Conservation (phyloP, 2,797 vertebrate genomes). For the Cryptoprocta ferox region DNA sequence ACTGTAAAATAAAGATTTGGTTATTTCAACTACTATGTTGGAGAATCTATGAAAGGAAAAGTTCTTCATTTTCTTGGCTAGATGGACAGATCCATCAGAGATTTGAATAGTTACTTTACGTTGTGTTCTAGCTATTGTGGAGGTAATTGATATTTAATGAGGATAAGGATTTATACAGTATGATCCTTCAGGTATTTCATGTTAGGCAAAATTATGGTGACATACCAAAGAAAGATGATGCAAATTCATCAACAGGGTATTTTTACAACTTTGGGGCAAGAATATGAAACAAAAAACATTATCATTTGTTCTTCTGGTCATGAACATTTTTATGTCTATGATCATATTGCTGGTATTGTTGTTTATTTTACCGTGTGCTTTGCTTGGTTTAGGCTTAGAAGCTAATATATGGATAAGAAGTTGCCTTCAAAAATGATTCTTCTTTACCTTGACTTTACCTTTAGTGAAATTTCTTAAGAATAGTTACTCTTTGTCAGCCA, state of each 20-base stretch:
- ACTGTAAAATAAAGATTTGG: background rate
- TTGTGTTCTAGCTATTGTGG: background rate
- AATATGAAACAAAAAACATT: background rate
- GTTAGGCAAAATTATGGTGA: background rate
- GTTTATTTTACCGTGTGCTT: background rate
- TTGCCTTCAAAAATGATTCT: background rate
- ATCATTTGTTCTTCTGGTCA: background rate
- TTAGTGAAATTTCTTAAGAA: slow-evolving; percentile 15
- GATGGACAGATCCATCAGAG: background rate
- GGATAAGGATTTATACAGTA: background rate
- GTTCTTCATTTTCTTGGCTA: background rate
- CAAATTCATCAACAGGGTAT: background rate
- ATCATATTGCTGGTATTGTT: background rate
- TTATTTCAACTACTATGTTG: background rate
- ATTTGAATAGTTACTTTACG: background rate
- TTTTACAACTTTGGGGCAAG: background rate
- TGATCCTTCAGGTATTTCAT: background rate
- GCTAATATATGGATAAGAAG: background rate
- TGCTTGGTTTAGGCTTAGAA: background rate
- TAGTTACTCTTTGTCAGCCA: background rate
- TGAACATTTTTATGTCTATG: background rate
- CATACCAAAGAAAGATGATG: background rate
- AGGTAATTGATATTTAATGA: background rate
- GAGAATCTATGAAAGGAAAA: slow-evolving; percentile 7
- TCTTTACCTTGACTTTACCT: background rate